Conservation (phyloP, 2,888 invertebrate species). For the Ethmia dodecea region DNA sequence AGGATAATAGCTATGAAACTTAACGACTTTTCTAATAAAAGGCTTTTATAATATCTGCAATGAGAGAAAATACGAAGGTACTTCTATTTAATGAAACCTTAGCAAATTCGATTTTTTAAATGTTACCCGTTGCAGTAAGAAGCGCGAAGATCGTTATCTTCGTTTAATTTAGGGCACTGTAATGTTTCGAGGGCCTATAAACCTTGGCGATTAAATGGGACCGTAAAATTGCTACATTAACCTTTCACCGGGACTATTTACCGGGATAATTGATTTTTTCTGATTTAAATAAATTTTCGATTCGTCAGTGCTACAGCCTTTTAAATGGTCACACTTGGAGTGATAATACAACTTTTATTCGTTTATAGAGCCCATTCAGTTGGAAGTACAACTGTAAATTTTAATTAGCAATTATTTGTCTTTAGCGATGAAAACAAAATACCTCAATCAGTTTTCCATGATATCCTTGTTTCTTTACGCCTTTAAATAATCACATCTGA, state of each 20-base stretch:
- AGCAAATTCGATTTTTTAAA: conserved; percentile 12
- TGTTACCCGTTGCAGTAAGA: conserved; percentile 13
- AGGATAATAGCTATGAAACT: too few species aligned
- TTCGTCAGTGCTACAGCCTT: too few species aligned
- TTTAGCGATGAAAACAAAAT: too few species aligned
- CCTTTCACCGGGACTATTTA: conserved; percentile 55
- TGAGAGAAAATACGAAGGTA: background rate
- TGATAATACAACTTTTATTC: too few species aligned
- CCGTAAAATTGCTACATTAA: conserved; percentile 61
- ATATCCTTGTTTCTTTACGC: too few species aligned
- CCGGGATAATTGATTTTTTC: conserved; percentile 51
- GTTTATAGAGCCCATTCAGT: too few species aligned
- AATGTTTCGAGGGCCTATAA: conserved; percentile 42
- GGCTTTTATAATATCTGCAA: background rate
- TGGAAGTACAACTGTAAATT: too few species aligned
- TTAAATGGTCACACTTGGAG: too few species aligned
- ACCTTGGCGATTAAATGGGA: conserved; percentile 47
- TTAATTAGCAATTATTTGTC: too few species aligned
- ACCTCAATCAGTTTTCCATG: too few species aligned
- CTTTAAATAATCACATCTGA: too few species aligned
- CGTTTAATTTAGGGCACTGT: conserved; percentile 57
- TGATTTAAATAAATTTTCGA: conserved; percentile 20
- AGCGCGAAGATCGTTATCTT: conserved; percentile 30
- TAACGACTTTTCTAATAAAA: background rate
- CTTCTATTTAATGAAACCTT: conserved; percentile 19